A percentile compares a stretch with the other conserved stretches of the same genome.
phyloP scores from a whole-genome alignment of 1,140 invertebrate species.

The Orussus abietinus region DNA sequence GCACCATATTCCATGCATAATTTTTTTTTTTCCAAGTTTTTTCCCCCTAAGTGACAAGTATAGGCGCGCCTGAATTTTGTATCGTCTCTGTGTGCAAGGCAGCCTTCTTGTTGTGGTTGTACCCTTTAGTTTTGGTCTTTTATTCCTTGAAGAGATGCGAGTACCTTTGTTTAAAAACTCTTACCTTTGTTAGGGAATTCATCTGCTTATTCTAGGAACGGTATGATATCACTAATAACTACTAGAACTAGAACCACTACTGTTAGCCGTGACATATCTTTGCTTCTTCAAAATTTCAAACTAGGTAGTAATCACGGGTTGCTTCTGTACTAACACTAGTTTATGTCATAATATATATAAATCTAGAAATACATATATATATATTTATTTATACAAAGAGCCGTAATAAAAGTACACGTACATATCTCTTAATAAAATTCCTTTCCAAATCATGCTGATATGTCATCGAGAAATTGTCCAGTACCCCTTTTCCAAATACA shows the following conservation, averaged over 20 bases:
- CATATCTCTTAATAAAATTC: constrained; percentile 22
- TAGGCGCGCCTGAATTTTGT: background rate
- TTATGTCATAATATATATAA: constrained; percentile 13
- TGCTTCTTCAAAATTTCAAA: constrained; percentile 19
- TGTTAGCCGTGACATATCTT: constrained; percentile 12
- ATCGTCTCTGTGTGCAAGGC: background rate
- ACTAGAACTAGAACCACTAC: background rate
- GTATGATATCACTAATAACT: constrained; percentile 17
- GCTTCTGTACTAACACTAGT: constrained; percentile 19
- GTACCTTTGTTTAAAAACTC: constrained; percentile 20
- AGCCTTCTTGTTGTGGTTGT: background rate
- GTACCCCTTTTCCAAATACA: constrained; percentile 31
- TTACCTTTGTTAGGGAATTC: constrained; percentile 26
- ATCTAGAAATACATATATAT: constrained; percentile 15
- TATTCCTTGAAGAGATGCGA: constrained; percentile 9
- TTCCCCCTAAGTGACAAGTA: constrained; percentile 4
- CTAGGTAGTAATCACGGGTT: constrained; percentile 19
- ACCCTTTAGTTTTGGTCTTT: constrained; percentile 12
- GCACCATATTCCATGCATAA: constrained; percentile 19
- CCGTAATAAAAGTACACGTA: constrained; percentile 20
- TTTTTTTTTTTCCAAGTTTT: constrained; percentile 24
- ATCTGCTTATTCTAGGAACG: constrained; percentile 31
- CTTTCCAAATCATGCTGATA: constrained; percentile 12
- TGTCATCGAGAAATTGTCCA: constrained; percentile 24
- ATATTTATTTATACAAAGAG: constrained; percentile 24